phyloP scores from a whole-genome alignment of 2,797 vertebrate species.

The Xiphorhynchus erythropygius region DNA sequence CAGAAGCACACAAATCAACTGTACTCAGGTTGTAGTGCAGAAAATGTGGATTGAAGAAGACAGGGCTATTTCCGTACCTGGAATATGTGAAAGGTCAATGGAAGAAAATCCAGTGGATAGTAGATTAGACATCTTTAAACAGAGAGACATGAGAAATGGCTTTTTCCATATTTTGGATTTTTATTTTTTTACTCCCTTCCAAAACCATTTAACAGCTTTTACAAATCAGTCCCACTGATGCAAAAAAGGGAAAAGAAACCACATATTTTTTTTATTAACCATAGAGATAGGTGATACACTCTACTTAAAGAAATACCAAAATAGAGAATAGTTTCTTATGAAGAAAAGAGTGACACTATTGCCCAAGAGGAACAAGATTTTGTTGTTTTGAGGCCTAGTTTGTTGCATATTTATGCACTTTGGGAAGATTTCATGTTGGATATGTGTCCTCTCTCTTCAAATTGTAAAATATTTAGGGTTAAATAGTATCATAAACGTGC shows the following conservation, averaged over 20 bases:
- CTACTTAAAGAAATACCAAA: background rate
- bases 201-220: background rate
- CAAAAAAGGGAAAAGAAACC: background rate
- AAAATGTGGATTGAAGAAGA: background rate
- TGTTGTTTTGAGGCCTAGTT: background rate
- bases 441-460: background rate
- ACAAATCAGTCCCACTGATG: background rate
- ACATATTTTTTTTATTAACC: background rate
- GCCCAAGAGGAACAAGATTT: background rate
- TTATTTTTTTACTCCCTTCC: background rate
- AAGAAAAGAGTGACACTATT: background rate
- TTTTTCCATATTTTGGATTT: background rate
- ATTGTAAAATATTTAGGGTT: background rate
- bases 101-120: background rate
- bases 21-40: background rate
- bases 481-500: background rate
- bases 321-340: background rate
- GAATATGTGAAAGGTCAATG: background rate
- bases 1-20: background rate
- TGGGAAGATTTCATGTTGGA: background rate
- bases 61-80: background rate
- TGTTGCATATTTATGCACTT: background rate
- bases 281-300: background rate
- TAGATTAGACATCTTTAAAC: background rate
- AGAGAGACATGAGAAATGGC: background rate